Evolutionary conservation across 1,140 invertebrate species (phyloP).

Genomic region (Oryctes rhinoceros): DNA sequence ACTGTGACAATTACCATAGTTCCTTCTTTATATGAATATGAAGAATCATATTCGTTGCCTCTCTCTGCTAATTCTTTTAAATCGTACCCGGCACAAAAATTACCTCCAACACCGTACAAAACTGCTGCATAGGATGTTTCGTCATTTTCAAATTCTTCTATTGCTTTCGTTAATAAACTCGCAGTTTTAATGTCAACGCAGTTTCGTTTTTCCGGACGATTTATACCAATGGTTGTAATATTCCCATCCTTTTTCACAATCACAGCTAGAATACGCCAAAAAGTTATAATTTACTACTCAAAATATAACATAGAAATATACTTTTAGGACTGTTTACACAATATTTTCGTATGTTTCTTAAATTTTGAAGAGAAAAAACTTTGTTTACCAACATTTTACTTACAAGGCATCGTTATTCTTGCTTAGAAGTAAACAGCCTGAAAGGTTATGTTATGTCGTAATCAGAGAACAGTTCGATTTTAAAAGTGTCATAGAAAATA

Average conservation of each 20-base stretch:
- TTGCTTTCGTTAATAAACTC: conserved; percentile 71
- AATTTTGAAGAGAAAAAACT: background rate
- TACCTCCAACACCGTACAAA: conserved; percentile 87
- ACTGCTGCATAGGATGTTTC: conserved; percentile 73
- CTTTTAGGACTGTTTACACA: background rate
- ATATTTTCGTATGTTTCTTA: background rate
- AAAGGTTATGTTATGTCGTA: background rate
- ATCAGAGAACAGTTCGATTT: too few relatives aligned
- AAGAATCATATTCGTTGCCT: conserved; percentile 49
- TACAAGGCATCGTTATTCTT: background rate
- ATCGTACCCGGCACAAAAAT: conserved; percentile 92
- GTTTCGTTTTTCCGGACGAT: conserved; percentile 83
- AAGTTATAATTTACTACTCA: background rate
- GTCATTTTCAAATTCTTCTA: conserved; percentile 83
- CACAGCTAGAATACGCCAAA: conserved; percentile 58
- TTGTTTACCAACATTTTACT: background rate
- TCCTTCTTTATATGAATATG: conserved; percentile 53
- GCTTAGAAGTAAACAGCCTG: background rate
- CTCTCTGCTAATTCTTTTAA: conserved; percentile 71
- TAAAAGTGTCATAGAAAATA: too few relatives aligned
- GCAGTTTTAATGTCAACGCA: conserved; percentile 77
- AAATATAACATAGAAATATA: background rate
- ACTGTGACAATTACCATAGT: conserved; percentile 52
- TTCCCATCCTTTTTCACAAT: conserved; percentile 69
- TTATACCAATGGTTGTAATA: conserved; percentile 84